A percentile compares a stretch with the other conserved stretches of the same genome.
Evolutionary conservation across 2,888 invertebrate genomes (phyloP).

Genomic region (Seira ritae): DNA sequence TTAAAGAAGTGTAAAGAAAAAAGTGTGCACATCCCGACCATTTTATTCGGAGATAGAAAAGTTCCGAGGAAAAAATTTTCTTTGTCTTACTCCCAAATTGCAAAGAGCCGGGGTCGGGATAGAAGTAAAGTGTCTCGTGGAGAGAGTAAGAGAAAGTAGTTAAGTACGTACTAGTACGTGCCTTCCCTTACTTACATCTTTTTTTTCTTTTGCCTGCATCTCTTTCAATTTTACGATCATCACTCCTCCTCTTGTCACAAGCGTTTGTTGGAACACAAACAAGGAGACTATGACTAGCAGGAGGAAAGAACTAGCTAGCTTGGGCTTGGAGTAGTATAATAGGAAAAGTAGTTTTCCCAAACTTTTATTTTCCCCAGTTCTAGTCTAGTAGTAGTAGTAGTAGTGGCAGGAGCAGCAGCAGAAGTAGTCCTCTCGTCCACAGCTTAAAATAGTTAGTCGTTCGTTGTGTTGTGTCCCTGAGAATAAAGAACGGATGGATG

Average conservation of each 20-base stretch:
- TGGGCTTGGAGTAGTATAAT: not conserved
- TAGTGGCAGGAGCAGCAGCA: too few relatives aligned
- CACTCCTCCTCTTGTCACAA: constrained; percentile 21
- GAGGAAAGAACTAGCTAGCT: not conserved
- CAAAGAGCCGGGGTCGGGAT: not conserved
- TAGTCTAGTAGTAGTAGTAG: not conserved
- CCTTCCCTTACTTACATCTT: not conserved
- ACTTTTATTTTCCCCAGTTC: not conserved
- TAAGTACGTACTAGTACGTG: constrained; percentile 12
- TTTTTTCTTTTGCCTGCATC: constrained; percentile 7
- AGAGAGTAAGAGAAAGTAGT: not conserved
- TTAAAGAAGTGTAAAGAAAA: too few relatives aligned
- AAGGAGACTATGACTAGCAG: not conserved
- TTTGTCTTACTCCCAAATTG: not conserved
- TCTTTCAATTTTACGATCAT: constrained; percentile 10
- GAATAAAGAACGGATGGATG: constrained; percentile 42
- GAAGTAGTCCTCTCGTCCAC: too few relatives aligned
- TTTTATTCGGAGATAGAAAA: too few relatives aligned
- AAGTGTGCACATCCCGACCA: too few relatives aligned
- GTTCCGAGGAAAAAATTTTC: too few relatives aligned
- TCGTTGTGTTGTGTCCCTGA: constrained; percentile 23
- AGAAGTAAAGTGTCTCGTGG: not conserved
- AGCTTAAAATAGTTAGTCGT: constrained; percentile 14
- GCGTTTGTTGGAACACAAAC: constrained; percentile 9
- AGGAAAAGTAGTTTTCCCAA: not conserved